Conservation (phyloP, 2,888 invertebrate species). For the Thera obeliscata region DNA sequence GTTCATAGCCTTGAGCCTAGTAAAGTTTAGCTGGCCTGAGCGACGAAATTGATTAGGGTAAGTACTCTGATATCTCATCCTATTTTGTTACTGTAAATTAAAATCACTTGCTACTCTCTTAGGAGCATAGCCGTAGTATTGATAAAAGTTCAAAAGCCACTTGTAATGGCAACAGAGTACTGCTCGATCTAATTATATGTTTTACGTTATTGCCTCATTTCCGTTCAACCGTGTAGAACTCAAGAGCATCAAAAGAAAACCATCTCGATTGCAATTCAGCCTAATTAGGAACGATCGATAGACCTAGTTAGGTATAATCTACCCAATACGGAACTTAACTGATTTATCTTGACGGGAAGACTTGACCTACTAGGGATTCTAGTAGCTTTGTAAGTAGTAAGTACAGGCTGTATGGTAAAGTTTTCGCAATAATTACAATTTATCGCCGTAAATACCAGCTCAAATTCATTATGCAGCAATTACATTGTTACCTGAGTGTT, state of each 20-base stretch:
- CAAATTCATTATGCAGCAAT: too few relatives aligned
- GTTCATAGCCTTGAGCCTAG: too few relatives aligned
- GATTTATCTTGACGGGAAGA: not conserved
- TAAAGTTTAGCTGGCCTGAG: too few relatives aligned
- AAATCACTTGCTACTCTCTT: not conserved
- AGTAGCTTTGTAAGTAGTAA: not conserved
- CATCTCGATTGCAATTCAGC: slow-evolving; percentile 14
- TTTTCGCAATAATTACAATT: too few relatives aligned
- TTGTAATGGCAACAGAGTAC: not conserved
- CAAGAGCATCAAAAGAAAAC: slow-evolving; percentile 19
- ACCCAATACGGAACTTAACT: not conserved
- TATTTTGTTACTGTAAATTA: not conserved
- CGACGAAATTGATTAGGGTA: too few relatives aligned
- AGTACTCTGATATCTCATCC: too few relatives aligned
- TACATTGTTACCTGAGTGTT: too few relatives aligned
- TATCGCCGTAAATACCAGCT: too few relatives aligned
- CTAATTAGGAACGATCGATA: slow-evolving; percentile 4
- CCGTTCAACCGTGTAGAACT: slow-evolving; percentile 18
- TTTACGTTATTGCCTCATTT: slow-evolving; percentile 6
- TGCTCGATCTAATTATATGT: slow-evolving; percentile 10
- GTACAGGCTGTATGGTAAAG: not conserved
- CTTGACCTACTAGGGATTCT: not conserved
- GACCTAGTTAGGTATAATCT: slow-evolving; percentile 17
- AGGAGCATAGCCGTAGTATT: not conserved
- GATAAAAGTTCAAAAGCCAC: slow-evolving; percentile 5